phyloP scores from a whole-genome alignment of 2,797 vertebrate genomes.

The Capromys pilorides region DNA sequence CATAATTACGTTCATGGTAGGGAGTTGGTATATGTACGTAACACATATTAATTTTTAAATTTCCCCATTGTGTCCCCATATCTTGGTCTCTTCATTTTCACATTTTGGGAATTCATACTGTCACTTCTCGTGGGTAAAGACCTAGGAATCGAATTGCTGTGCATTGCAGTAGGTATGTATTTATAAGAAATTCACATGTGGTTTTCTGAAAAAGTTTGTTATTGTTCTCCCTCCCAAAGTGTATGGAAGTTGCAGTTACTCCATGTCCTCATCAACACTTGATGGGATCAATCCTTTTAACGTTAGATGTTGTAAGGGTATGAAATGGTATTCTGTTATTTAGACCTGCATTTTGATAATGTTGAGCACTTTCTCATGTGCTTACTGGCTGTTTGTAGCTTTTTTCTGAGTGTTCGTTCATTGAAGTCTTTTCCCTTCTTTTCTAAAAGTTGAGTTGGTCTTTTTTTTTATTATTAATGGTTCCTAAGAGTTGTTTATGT shows the following conservation, averaged over 20 bases:
- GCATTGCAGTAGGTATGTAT: not conserved
- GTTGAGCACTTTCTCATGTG: not conserved
- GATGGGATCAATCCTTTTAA: conserved; percentile 9
- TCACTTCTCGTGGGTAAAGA: not conserved
- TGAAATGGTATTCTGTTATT: not conserved
- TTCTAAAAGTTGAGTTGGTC: not conserved
- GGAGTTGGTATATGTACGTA: not conserved
- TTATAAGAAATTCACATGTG: conserved; percentile 4
- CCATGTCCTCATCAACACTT: not conserved
- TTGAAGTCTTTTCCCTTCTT: not conserved
- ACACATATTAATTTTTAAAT: not conserved
- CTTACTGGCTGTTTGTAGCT: not conserved
- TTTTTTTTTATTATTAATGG: not conserved
- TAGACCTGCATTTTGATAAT: not conserved
- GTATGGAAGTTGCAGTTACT: not conserved
- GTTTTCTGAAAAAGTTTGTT: conserved; percentile 24
- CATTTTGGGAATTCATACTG: not conserved
- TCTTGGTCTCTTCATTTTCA: not conserved
- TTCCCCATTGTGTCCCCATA: not conserved
- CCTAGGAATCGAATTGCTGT: not conserved
- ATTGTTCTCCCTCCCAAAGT: not conserved
- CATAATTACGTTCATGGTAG: not conserved
- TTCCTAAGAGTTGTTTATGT: not conserved
- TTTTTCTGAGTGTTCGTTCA: not conserved
- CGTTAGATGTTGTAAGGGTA: not conserved